These are phyloP conservation scores for Daubentonia madagascariensis DNA, from an alignment of 2,113 vertebrate genomes.

Conservation along the genomic window DNA sequence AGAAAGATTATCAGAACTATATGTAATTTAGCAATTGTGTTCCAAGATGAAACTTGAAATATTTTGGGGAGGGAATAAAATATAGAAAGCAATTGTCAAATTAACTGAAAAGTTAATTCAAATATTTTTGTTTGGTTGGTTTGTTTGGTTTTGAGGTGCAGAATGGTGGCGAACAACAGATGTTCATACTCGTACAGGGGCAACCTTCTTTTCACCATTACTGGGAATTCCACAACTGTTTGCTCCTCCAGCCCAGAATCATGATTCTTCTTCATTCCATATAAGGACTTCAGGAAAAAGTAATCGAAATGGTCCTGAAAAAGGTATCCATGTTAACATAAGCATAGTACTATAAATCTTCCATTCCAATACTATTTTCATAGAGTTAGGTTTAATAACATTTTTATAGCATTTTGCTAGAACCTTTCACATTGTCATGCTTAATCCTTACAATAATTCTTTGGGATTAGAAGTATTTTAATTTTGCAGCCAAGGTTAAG, in stretches of 20 bases:
- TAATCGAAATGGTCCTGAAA: slow-evolving; percentile 85
- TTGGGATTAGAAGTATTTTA: not conserved
- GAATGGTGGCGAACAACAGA: slow-evolving; percentile 94
- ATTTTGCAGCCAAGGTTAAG: slow-evolving; percentile 19
- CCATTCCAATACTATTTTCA: not conserved
- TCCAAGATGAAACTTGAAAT: not conserved
- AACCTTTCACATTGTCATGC: not conserved
- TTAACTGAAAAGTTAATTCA: slow-evolving; percentile 36
- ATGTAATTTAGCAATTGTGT: not conserved
- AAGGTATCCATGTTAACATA: slow-evolving; percentile 87
- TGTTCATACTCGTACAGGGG: slow-evolving; percentile 82
- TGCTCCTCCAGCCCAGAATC: slow-evolving; percentile 87
- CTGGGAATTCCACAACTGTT: slow-evolving; percentile 92
- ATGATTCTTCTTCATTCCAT: slow-evolving; percentile 86
- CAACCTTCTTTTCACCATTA: slow-evolving; percentile 91
- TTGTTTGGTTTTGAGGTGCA: slow-evolving; percentile 76
- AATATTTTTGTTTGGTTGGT: slow-evolving; percentile 35
- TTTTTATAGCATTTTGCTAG: not conserved
- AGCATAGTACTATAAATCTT: not conserved
- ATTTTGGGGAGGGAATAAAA: not conserved
- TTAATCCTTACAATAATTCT: not conserved
- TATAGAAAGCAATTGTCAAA: not conserved
- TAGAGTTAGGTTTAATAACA: slow-evolving; percentile 36
- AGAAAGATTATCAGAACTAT: slow-evolving; percentile 18
- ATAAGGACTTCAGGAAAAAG: slow-evolving; percentile 88